Conservation (phyloP, 2,888 invertebrate genomes). For the Acleris sparsana region DNA sequence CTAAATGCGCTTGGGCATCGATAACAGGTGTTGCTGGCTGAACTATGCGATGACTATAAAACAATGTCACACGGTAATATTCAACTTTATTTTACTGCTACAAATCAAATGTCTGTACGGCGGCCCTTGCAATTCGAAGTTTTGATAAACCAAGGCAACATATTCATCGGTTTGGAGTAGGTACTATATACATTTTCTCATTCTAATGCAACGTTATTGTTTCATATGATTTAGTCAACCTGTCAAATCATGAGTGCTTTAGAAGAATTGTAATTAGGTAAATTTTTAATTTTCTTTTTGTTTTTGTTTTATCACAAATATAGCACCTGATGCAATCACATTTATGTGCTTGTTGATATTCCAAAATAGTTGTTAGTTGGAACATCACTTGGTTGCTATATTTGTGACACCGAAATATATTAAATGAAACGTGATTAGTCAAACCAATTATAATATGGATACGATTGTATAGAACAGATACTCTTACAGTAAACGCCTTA, state of each 20-base stretch:
- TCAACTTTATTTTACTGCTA: too few species aligned
- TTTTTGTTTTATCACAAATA: neutral
- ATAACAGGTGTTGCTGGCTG: neutral
- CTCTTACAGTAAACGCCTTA: neutral
- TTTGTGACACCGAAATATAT: neutral
- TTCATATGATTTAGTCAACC: neutral
- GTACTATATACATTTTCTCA: neutral
- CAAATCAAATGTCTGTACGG: too few species aligned
- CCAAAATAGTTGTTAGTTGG: constrained; percentile 1
- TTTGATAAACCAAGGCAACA: too few species aligned
- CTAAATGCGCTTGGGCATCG: too few species aligned
- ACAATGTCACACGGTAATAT: too few species aligned
- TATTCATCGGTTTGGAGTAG: neutral
- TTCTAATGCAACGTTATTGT: neutral
- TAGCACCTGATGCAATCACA: neutral
- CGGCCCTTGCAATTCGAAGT: too few species aligned
- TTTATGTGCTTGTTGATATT: neutral
- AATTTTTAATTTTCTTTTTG: neutral
- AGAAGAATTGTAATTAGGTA: neutral
- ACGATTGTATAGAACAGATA: neutral
- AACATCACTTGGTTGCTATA: neutral
- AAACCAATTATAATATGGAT: neutral
- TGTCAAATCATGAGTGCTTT: constrained; percentile 15
- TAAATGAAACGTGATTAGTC: neutral
- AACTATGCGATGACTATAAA: neutral